phyloP scores from a whole-genome alignment of 2,888 invertebrate species.

The Balanococcus diminutus region DNA sequence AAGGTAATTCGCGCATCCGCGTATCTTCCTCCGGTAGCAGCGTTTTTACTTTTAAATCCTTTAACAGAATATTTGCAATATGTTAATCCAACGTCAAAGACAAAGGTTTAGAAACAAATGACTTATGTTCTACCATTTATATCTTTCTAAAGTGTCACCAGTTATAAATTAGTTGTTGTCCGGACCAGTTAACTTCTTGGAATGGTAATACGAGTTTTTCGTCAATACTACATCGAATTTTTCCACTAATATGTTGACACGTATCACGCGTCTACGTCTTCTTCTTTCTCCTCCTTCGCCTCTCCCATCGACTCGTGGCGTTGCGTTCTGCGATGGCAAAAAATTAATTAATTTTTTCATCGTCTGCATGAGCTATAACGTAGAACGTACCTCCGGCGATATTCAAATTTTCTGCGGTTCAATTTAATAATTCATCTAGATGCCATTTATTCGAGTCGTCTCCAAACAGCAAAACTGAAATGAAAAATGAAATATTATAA shows the following conservation, averaged over 20 bases:
- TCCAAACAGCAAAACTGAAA: conserved; percentile 2
- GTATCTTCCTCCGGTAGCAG: background rate
- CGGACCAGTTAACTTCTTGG: conserved; percentile 2
- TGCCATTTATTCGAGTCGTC: conserved; percentile 14
- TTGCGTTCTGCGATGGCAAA: background rate
- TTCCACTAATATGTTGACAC: background rate
- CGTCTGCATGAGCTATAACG: background rate
- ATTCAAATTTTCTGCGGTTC: background rate
- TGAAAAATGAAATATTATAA: conserved; percentile 52
- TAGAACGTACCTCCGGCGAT: background rate
- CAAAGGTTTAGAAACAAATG: conserved; percentile 6
- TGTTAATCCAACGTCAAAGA: conserved; percentile 32
- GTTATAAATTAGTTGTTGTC: conserved; percentile 42
- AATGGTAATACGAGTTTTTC: background rate
- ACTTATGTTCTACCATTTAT: conserved; percentile 20
- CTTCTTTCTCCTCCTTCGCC: background rate
- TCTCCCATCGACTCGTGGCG: background rate
- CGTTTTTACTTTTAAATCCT: conserved; percentile 7
- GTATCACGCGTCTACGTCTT: background rate
- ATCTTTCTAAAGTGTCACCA: conserved; percentile 15
- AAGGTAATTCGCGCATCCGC: background rate
- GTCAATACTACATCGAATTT: background rate
- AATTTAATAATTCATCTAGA: conserved; percentile 31
- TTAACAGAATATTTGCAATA: conserved; percentile 15
- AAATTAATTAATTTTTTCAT: background rate